Percentiles rank a stretch among this genome's conserved stretches.
These are phyloP conservation scores for Catocala fraxini DNA, from an alignment of 2,888 invertebrate species.

Conservation along the genomic window DNA sequence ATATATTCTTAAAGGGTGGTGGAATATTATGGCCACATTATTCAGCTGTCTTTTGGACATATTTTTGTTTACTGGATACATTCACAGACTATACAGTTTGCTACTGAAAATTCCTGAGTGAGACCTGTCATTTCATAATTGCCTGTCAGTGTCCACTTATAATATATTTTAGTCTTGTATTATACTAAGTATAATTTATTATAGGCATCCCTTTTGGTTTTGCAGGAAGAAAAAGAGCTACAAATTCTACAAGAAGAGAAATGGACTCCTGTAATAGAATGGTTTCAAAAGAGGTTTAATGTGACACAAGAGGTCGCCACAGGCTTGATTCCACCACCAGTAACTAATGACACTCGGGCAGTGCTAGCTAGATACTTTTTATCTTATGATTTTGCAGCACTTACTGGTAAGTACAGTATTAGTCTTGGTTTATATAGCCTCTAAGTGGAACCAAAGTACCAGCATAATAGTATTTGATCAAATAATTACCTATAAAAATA, in stretches of 20 bases:
- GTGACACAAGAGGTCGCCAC: slow-evolving; percentile 91
- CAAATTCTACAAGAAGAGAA: slow-evolving; percentile 91
- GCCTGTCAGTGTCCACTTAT: background rate
- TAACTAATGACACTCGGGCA: slow-evolving; percentile 90
- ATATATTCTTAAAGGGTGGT: too few species aligned
- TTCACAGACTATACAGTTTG: too few species aligned
- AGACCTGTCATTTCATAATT: too few species aligned
- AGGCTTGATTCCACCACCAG: slow-evolving; percentile 90
- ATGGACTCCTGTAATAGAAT: slow-evolving; percentile 96
- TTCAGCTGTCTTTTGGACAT: too few species aligned
- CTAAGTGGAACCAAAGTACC: too few species aligned
- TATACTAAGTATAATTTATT: too few species aligned
- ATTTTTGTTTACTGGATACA: too few species aligned
- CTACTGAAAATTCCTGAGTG: too few species aligned
- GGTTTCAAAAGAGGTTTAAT: slow-evolving; percentile 95
- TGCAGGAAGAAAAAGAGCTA: slow-evolving; percentile 92
- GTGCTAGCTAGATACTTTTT: slow-evolving; percentile 92
- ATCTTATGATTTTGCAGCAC: slow-evolving; percentile 93
- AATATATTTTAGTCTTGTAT: background rate
- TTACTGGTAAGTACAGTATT: slow-evolving; percentile 90
- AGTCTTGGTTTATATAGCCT: too few species aligned
- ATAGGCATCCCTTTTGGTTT: background rate
- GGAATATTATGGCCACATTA: too few species aligned
- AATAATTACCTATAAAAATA: too few species aligned
- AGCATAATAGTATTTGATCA: too few species aligned